phyloP scores from a whole-genome alignment of 2,797 vertebrate genomes.

The Schizopygopsis pylzovi region DNA sequence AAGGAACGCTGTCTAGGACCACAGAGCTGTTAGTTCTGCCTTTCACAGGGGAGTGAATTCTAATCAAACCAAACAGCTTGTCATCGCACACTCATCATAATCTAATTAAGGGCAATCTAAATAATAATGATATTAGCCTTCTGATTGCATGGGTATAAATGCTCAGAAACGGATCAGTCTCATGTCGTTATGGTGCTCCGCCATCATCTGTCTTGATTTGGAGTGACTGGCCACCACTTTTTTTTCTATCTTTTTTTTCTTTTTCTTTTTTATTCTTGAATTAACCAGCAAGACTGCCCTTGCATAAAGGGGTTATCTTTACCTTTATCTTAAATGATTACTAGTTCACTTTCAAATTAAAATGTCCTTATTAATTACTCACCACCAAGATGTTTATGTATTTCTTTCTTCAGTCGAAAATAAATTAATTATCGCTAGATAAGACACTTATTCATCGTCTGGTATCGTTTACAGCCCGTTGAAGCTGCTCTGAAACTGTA shows the following conservation, averaged over 20 bases:
- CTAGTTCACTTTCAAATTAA: too few species aligned
- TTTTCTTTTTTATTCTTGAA: background rate
- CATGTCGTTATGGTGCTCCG: conserved; percentile 22
- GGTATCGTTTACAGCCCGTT: too few species aligned
- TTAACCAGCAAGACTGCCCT: conserved; percentile 8
- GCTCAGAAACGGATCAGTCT: conserved; percentile 35
- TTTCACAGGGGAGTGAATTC: conserved; percentile 74
- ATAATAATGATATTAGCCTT: conserved; percentile 71
- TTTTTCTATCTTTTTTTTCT: background rate
- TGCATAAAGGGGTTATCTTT: background rate
- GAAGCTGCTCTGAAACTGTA: too few species aligned
- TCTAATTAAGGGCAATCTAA: conserved; percentile 80
- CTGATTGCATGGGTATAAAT: conserved; percentile 61
- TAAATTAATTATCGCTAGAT: too few species aligned
- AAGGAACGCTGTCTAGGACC: conserved; percentile 58
- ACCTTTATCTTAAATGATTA: background rate
- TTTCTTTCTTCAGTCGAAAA: too few species aligned
- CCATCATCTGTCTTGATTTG: conserved; percentile 32
- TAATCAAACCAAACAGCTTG: conserved; percentile 81
- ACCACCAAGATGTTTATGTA: too few species aligned
- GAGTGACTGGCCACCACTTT: conserved; percentile 32
- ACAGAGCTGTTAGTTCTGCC: conserved; percentile 72
- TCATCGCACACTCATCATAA: conserved; percentile 75
- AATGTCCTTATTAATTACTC: too few species aligned
- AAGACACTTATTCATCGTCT: too few species aligned